Evolutionary conservation across 2,888 invertebrate species (phyloP), one percentile per base, ranked within the genome.

Genomic region (Notodonta dromedarius): DNA sequence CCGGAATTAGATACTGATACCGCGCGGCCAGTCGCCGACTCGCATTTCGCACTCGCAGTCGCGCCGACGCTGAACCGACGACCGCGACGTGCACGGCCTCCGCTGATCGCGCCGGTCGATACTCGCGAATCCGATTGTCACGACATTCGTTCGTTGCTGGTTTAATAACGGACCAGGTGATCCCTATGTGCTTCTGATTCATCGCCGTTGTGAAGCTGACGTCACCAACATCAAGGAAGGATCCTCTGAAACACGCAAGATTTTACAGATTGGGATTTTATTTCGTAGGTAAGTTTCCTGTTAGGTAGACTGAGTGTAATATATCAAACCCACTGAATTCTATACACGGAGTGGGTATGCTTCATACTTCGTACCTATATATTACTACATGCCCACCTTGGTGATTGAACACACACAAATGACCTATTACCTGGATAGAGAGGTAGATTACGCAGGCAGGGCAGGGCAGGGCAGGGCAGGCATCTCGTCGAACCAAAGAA

Each of bases 51-150:
- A 65, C 59, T 62, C 64, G 64, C 67, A 73, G 75, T 71, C 64
- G 62, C 70, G 70, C 61, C 69, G 57, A 68, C 65, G 65, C 7
- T 70, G 40, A 62, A 65, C 63, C 71, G 80, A 35, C 35, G 6
- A 7, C 35, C 58, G 73, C 56, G 64, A 71, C 74, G 73, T 69
- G 44, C 62, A 60, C 63, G 55, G 62, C 66, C 63, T 59, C 66
- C 61, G 61, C 62, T 58, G 40, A 57, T 58, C 56, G 57, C 56
- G 78, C 77, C 87, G 87, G 84, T 89, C 87, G 85, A 89, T 87
- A 87, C 58, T 73, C 74, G 77, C 66, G 73, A 76, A 74, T 68
- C 76, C 74, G 73, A 73, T 62, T 69, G 67, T 63, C 65, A 67
- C 75, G 62, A 67, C 73, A 65, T 65, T 67, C 66, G 64, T 64